Base-by-base conservation (phyloP, 2,888 invertebrate genomes). In the Julus scandinavius region DNA sequence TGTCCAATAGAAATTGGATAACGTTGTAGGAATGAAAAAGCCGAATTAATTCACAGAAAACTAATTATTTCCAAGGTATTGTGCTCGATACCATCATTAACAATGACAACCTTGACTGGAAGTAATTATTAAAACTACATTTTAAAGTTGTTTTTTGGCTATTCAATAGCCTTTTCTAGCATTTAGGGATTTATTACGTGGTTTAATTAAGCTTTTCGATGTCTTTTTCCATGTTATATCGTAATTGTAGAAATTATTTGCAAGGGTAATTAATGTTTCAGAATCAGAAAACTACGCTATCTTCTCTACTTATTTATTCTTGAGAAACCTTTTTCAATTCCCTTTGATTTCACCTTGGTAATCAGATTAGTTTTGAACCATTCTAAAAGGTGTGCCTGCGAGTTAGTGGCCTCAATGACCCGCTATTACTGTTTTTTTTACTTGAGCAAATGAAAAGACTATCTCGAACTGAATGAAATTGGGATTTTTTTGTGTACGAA, bases 401-500 rank as follows among this genome's bases (percentile, higher is more conserved):
- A 80, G 80, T 80, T 38, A 80, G 38, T 13, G 38, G 20, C 20
- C 1, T 13, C 80, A 80, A 63, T 20, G 80, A 80, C 80, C 80
- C 9, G 29, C 38, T 80, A 80, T 80, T 80, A 29, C 80, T 13
- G 29, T 20, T 20, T 80, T 54, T 54, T 80, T 80, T 80, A 80
- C 38, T 38, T 38, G 38, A 13, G 38, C 38, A 11, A 80, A 38
- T 80, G 20, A 80, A 72, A 72, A 80, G 20, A 80, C 38, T 80
- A n/a, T 20, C 11, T 80, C 29, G 13, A 80, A 80, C 80, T 80
- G 80, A 80, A 80, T 80, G 80, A 80, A 80, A 80, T 80, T 80
- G 80, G 80, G 80, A 80, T 80, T 80, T 38, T 80, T 38, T 80
- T 80, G 17, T 63, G 6, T 20, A 38, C 11, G 80, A 13, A 80